phyloP scores from a whole-genome alignment of 2,888 invertebrate species.

The Ectobius pallidus region DNA sequence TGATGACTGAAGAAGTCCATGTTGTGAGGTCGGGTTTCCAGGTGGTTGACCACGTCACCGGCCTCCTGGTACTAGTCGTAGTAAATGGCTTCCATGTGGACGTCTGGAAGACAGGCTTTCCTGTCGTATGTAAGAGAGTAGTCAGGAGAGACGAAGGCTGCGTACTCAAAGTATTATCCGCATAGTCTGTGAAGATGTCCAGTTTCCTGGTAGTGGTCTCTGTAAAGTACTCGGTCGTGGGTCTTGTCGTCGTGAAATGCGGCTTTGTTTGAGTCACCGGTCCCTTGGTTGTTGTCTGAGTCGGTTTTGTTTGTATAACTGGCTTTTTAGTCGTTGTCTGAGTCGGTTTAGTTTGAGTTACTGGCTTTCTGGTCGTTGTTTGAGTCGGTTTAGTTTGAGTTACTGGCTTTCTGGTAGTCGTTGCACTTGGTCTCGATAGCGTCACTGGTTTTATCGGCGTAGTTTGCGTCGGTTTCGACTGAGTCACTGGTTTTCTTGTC shows the following conservation, averaged over 20 bases:
- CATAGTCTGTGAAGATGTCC: too few relatives aligned
- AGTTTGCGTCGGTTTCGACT: constrained; percentile 43
- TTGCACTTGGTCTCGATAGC: constrained; percentile 1
- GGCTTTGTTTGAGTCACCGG: constrained; percentile 35
- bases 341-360: constrained; percentile 22
- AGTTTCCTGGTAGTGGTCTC: constrained; percentile 46
- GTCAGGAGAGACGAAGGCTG: too few relatives aligned
- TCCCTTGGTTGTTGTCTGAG: not conserved
- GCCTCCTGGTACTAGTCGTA: constrained; percentile 23
- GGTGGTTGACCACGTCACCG: constrained; percentile 46
- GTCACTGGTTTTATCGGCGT: constrained; percentile 36
- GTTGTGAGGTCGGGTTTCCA: constrained; percentile 41
- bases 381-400: constrained; percentile 38
- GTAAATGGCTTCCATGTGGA: constrained; percentile 8
- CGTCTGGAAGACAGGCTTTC: constrained; percentile 46
- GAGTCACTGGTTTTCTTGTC: constrained; percentile 37
- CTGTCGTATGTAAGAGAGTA: too few relatives aligned
- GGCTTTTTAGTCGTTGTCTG: constrained; percentile 35
- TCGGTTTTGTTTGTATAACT: not conserved
- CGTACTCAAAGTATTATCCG: too few relatives aligned
- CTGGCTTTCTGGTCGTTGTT: constrained; percentile 33
- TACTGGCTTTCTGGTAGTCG: constrained; percentile 46
- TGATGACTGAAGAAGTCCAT: constrained; percentile 43
- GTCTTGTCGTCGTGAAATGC: constrained; percentile 36
- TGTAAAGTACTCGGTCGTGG: not conserved